Percentiles rank a stretch among this genome's conserved stretches.
phyloP scores from a whole-genome alignment of 1,140 invertebrate species.

The Scaptomyza graminum region DNA sequence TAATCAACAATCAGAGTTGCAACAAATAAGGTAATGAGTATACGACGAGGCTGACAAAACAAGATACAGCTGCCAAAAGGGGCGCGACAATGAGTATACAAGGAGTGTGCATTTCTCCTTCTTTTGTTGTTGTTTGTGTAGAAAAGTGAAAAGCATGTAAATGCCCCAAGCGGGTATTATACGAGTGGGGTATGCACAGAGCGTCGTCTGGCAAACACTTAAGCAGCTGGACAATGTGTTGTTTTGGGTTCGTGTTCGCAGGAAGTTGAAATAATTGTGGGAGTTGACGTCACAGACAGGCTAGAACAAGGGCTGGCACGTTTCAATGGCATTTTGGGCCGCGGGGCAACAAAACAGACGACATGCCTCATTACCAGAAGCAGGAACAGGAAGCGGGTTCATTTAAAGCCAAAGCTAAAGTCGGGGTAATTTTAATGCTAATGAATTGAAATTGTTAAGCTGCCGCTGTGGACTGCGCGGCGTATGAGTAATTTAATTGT shows the following conservation, averaged over 20 bases:
- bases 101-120: constrained; percentile 31
- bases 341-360: constrained; percentile 44
- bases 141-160: constrained; percentile 78
- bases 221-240: constrained; percentile 54
- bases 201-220: constrained; percentile 60
- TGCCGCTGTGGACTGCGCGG: constrained; percentile 15
- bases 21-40: constrained; percentile 75
- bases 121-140: constrained; percentile 50
- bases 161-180: constrained; percentile 61
- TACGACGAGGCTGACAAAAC: constrained; percentile 58
- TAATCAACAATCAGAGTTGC: constrained; percentile 68
- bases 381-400: constrained; percentile 22
- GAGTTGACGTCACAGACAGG: constrained; percentile 14
- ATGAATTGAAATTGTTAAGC: constrained; percentile 72
- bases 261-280: constrained; percentile 42
- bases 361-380: constrained; percentile 41
- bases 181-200: constrained; percentile 14
- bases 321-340: constrained; percentile 57
- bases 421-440: constrained; percentile 63
- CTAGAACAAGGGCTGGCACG: constrained; percentile 17
- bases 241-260: constrained; percentile 20
- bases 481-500: constrained; percentile 76
- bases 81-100: neutral
- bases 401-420: neutral
- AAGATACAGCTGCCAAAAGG: constrained; percentile 16